Base-by-base conservation (phyloP, 2,797 vertebrate genomes). In the Denticeps clupeoides region DNA sequence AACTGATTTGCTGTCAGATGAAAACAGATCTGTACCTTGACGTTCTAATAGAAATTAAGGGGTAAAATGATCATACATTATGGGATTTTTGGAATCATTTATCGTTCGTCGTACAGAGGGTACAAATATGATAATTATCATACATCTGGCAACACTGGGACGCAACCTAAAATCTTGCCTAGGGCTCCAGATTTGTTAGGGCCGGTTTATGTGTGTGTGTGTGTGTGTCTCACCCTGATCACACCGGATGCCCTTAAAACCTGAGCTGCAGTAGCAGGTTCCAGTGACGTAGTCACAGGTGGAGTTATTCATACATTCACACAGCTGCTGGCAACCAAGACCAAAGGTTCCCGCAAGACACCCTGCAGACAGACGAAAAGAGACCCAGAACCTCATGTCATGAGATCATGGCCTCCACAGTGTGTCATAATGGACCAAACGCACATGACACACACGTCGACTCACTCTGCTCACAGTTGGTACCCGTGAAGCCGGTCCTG, bases 271-370 rank as follows among this genome's bases (percentile, higher is more conserved):
- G 67, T 99, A 97, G 64, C 95, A 99, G 2, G 92, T 97, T 51
- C 94, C 94, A 3, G 95, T 99, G 75, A 99, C 93, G 2, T 97
- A 93, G 83, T 98, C 94, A 55, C 94, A 99, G 27, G 95, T 97
- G 25, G 91, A 90, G 16, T 99, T 99, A 74, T 99, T 98, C 85
- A 97, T 83, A 68, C 95, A 99, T 65, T 99, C 92, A 33, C 95
- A 99, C 0, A 97, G 68, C 53, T 91, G 93, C 73, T 94, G 91
- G 81, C 95, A 99, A 7, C 93, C 93, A 0, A 93, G 97, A 48
- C 94, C 95, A 67, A 95, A 99, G 1, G 89, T 94, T 65, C 94
- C 93, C 4, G 93, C 87, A 21, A 87, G 89, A 67, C 95, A 99
- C 76, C 95, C 95, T 99, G 80, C 51, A 68, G 7, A 47, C 32